phyloP scores from a whole-genome alignment of 1,140 invertebrate species.

The Mylabris phalerata region DNA sequence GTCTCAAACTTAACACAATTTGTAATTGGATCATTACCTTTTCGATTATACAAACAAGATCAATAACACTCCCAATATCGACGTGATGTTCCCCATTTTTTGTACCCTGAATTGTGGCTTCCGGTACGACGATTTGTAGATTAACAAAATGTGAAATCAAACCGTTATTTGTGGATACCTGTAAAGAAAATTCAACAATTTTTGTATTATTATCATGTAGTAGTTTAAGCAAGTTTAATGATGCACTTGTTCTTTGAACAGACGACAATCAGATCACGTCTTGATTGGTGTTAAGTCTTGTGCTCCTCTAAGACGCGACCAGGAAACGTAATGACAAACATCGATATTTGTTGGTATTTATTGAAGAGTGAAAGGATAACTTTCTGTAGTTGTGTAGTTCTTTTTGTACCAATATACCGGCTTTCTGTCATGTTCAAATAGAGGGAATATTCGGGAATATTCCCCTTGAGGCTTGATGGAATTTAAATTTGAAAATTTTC shows the following conservation, averaged over 20 bases:
- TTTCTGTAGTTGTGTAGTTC: too few species aligned
- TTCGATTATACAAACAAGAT: conserved; percentile 86
- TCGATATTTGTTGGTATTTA: too few species aligned
- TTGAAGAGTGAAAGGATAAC: too few species aligned
- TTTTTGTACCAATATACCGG: too few species aligned
- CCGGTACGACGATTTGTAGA: conserved; percentile 79
- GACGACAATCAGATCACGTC: conserved; percentile 11
- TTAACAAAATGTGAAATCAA: conserved; percentile 83
- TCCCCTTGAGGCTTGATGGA: too few species aligned
- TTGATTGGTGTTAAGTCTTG: conserved; percentile 11
- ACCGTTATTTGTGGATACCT: conserved; percentile 80
- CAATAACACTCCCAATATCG: conserved; percentile 82
- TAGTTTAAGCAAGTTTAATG: conserved; percentile 8
- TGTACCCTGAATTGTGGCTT: conserved; percentile 74
- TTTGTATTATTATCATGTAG: background rate
- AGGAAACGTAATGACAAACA: too few species aligned
- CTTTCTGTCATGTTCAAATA: too few species aligned
- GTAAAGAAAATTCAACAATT: conserved; percentile 31
- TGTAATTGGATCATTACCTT: conserved; percentile 57
- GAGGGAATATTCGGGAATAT: too few species aligned
- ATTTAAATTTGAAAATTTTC: too few species aligned
- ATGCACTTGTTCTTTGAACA: background rate
- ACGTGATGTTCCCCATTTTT: conserved; percentile 80
- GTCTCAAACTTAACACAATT: too few species aligned
- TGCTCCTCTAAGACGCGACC: background rate